phyloP scores from a whole-genome alignment of 1,140 invertebrate genomes.

The Trichoplusia ni region DNA sequence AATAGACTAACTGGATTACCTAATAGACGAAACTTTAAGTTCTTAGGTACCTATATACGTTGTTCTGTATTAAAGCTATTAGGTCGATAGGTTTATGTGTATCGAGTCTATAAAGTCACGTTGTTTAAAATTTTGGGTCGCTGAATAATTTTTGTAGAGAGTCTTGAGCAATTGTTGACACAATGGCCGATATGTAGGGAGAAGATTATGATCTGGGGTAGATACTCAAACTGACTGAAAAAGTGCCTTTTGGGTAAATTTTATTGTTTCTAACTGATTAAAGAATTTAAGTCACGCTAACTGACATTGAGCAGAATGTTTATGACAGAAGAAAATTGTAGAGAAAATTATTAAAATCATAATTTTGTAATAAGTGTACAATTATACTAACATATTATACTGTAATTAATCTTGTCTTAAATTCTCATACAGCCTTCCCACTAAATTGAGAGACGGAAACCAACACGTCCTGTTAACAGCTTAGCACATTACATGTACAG shows the following conservation, averaged over 20 bases:
- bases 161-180: no score
- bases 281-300: neutral
- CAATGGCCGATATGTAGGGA: no score
- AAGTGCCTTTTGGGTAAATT: neutral
- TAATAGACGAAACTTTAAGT: no score
- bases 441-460: constrained; percentile 2
- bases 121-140: no score
- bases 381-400: neutral
- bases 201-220: constrained; percentile 4
- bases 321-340: neutral
- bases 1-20: no score
- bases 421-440: no score
- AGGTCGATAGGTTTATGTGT: no score
- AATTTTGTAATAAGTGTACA: neutral
- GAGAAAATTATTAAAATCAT: neutral
- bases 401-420: no score
- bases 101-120: no score
- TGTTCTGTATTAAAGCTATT: no score
- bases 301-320: neutral
- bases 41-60: no score
- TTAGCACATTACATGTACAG: constrained; percentile 3
- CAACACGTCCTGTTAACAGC: constrained; percentile 7
- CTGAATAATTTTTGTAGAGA: no score
- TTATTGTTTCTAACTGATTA: neutral
- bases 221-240: neutral